A percentile compares a stretch with the other conserved stretches of the same genome.
Evolutionary conservation across 2,113 vertebrate species (phyloP).

Genomic region (Gnathonemus longibarbis): DNA sequence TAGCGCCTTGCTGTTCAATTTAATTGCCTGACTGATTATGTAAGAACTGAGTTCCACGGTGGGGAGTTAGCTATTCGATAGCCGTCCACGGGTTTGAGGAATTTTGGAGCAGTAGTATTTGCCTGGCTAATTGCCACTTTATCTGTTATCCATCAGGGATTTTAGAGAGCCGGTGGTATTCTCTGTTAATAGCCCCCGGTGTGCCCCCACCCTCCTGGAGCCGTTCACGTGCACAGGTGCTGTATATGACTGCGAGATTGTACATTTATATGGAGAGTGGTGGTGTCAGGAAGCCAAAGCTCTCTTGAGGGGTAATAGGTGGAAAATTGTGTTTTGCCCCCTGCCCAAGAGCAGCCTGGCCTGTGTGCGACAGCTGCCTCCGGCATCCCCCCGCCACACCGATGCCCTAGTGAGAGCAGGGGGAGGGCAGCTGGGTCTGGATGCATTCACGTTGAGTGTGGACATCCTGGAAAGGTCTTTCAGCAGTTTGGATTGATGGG

Average conservation of each 20-base stretch:
- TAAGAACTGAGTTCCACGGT: not conserved
- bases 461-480: not conserved
- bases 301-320: constrained; percentile 22
- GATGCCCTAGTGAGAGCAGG: not conserved
- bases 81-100: not conserved
- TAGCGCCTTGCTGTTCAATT: not conserved
- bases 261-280: not conserved
- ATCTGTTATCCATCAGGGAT: not conserved
- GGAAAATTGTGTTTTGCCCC: constrained; percentile 21
- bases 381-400: not conserved
- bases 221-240: not conserved
- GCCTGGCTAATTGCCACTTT: not conserved
- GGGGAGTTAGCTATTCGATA: not conserved
- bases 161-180: not conserved
- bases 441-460: not conserved
- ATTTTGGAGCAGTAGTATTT: not conserved
- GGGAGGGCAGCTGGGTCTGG: not conserved
- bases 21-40: not conserved
- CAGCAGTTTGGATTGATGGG: not conserved
- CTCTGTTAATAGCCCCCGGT: not conserved
- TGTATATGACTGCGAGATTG: not conserved
- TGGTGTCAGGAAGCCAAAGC: not conserved
- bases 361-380: not conserved
- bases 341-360: constrained; percentile 16
- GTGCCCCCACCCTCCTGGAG: not conserved